These are phyloP conservation scores for Dolichopus griseipennis DNA, from an alignment of 2,888 invertebrate genomes.

Conservation along the genomic window DNA sequence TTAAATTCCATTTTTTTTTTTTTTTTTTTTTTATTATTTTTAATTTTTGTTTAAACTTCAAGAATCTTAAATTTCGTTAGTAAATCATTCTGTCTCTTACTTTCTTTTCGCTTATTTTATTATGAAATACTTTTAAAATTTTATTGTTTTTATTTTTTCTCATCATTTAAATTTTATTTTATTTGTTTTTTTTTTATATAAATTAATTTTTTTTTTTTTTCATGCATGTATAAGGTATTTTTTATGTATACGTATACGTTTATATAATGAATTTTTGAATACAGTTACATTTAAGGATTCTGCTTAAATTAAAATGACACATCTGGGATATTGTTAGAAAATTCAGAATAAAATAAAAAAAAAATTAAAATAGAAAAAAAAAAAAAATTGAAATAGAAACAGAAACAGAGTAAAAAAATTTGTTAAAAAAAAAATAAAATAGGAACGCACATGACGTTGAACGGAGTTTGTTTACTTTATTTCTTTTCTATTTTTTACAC, in stretches of 20 bases:
- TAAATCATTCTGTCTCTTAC: too few relatives aligned
- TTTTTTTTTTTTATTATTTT: too few relatives aligned
- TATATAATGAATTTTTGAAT: too few relatives aligned
- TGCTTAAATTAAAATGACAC: not conserved
- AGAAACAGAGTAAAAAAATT: too few relatives aligned
- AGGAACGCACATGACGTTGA: not conserved
- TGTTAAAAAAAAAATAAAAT: not conserved
- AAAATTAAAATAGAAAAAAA: not conserved
- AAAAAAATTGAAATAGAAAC: not conserved
- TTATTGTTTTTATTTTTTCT: not conserved
- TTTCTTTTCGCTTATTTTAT: too few relatives aligned
- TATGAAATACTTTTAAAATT: too few relatives aligned
- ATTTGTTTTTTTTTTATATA: not conserved
- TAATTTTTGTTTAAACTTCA: too few relatives aligned
- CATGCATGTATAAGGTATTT: too few relatives aligned
- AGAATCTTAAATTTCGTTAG: too few relatives aligned
- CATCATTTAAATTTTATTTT: too few relatives aligned
- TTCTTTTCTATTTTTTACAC: not conserved
- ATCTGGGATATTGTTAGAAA: not conserved
- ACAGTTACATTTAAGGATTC: not conserved
- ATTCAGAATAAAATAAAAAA: not conserved
- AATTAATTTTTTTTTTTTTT: not conserved
- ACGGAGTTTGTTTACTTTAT: not conserved
- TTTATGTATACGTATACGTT: too few relatives aligned
- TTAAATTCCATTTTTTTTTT: too few relatives aligned